Percentiles rank a stretch among this genome's conserved stretches.
phyloP scores from a whole-genome alignment of 2,888 invertebrate genomes.

The Notodonta ziczac region DNA sequence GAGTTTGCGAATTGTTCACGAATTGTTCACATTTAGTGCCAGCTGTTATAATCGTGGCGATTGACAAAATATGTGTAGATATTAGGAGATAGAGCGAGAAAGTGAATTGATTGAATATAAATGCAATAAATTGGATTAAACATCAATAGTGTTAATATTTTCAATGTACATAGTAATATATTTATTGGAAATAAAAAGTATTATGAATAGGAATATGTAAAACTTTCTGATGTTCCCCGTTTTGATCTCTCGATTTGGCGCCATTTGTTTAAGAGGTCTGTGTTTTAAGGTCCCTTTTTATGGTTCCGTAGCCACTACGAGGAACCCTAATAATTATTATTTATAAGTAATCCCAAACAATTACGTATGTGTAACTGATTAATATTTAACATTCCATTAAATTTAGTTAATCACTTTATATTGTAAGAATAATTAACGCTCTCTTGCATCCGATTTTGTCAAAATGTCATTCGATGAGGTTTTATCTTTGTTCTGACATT shows the following conservation, averaged over 20 bases:
- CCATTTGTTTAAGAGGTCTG: slow-evolving; percentile 10
- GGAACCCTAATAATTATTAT: not conserved
- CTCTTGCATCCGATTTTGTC: slow-evolving; percentile 23
- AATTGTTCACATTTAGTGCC: slow-evolving; percentile 16
- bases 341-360: not conserved
- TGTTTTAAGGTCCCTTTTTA: slow-evolving; percentile 7
- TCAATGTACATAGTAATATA: slow-evolving; percentile 44
- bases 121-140: slow-evolving; percentile 52
- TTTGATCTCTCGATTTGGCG: slow-evolving; percentile 25
- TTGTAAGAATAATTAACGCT: slow-evolving; percentile 16
- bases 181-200: slow-evolving; percentile 37
- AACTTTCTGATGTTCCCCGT: slow-evolving; percentile 34
- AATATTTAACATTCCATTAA: slow-evolving; percentile 36
- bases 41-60: slow-evolving; percentile 22
- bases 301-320: too few relatives aligned
- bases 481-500: slow-evolving; percentile 15
- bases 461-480: slow-evolving; percentile 10
- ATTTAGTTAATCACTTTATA: slow-evolving; percentile 18
- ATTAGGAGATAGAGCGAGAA: slow-evolving; percentile 43
- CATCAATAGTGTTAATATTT: slow-evolving; percentile 42
- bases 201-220: slow-evolving; percentile 31
- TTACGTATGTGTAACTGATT: not conserved
- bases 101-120: slow-evolving; percentile 49
- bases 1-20: slow-evolving; percentile 14
- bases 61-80: slow-evolving; percentile 42